Conservation (phyloP, 1,140 invertebrate genomes). For the Batillaria attramentaria region DNA sequence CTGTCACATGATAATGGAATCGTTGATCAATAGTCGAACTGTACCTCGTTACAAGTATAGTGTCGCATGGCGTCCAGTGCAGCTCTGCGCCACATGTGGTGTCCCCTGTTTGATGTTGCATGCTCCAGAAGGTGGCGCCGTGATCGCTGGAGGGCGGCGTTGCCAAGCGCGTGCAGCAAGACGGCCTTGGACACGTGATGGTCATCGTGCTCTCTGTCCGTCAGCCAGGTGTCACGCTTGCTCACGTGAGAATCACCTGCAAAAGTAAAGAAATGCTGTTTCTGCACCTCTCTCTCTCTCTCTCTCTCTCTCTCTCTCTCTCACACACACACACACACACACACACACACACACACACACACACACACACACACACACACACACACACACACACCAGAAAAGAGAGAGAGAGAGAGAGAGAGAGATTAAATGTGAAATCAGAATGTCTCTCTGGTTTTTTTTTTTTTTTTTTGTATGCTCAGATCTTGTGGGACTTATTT, state of each 20-base stretch:
- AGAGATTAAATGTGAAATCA: too few relatives aligned
- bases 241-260: constrained; percentile 18
- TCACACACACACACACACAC: background rate
- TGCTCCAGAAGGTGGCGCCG: constrained; percentile 38
- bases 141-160: constrained; percentile 41
- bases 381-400: too few relatives aligned
- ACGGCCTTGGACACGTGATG: constrained; percentile 37
- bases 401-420: too few relatives aligned
- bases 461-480: too few relatives aligned
- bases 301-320: background rate
- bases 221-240: constrained; percentile 23
- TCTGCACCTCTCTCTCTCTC: too few relatives aligned
- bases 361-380: constrained; percentile 18
- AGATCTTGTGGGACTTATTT: too few relatives aligned
- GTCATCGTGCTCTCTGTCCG: constrained; percentile 1
- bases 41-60: constrained; percentile 46
- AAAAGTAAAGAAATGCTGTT: too few relatives aligned
- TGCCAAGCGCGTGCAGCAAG: constrained; percentile 45
- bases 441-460: too few relatives aligned
- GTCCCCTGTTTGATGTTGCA: constrained; percentile 36
- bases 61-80: constrained; percentile 42
- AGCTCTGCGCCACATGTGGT: constrained; percentile 37
- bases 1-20: too few relatives aligned
- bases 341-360: constrained; percentile 13
- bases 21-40: too few relatives aligned